Evolutionary conservation across 53 echinoderm and acorn worm species (phyloP).

Genomic region (Mesocentrotus franciscanus): DNA sequence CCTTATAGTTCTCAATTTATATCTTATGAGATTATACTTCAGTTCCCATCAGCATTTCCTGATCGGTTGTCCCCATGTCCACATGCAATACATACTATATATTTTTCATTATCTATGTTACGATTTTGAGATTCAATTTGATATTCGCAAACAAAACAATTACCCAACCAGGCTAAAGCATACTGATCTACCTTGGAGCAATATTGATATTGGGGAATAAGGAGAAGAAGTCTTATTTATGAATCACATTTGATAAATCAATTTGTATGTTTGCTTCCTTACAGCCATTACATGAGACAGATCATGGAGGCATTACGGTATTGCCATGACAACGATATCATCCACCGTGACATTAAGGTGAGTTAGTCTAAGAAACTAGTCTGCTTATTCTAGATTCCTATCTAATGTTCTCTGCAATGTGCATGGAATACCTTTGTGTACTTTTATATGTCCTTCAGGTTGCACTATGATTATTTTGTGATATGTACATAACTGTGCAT

Average conservation of each 20-base stretch:
- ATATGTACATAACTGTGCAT: no score
- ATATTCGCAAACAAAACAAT: neutral
- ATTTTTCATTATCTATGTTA: neutral
- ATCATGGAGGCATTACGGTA: slow-evolving; percentile 98
- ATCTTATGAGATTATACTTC: neutral
- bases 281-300: slow-evolving; percentile 97
- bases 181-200: neutral
- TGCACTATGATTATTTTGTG: no score
- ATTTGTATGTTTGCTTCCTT: slow-evolving; percentile 17
- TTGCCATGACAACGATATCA: slow-evolving; percentile 99
- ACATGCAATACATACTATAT: neutral
- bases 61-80: neutral
- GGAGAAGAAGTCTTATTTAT: neutral
- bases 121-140: neutral
- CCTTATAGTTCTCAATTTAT: neutral
- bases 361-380: slow-evolving; percentile 46
- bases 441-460: neutral
- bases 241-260: slow-evolving; percentile 35
- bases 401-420: no score
- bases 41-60: neutral
- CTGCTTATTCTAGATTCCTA: neutral
- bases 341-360: slow-evolving; percentile 99
- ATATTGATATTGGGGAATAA: neutral
- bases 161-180: neutral
- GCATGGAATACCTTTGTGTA: neutral